A percentile compares a stretch with the other conserved stretches of the same genome.
These are phyloP conservation scores for Lates japonicus DNA, from an alignment of 2,797 vertebrate species.

Conservation along the genomic window DNA sequence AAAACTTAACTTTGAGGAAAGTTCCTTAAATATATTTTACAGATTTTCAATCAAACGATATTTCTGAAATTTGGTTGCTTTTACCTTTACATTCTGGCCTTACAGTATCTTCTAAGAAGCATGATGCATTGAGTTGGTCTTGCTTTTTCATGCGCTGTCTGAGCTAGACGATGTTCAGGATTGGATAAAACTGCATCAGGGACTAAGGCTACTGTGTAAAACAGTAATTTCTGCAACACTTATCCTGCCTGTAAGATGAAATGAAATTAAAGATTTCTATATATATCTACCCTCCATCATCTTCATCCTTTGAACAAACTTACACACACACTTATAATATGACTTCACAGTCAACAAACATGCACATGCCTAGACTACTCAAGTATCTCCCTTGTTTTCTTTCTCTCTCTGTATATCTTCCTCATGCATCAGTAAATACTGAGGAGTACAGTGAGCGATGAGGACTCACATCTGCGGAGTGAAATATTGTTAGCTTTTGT, in stretches of 20 bases:
- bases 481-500: conserved; percentile 51
- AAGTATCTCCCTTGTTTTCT: background rate
- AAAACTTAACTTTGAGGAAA: too few species aligned
- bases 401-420: background rate
- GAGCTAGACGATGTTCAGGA: too few species aligned
- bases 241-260: background rate
- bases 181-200: too few species aligned
- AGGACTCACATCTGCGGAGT: conserved; percentile 15
- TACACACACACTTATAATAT: background rate
- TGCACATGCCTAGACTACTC: background rate
- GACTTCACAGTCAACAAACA: background rate
- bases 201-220: too few species aligned
- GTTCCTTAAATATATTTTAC: too few species aligned
- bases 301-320: conserved; percentile 12
- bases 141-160: too few species aligned
- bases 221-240: background rate
- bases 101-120: too few species aligned
- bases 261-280: conserved; percentile 8
- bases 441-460: background rate
- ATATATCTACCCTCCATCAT: conserved; percentile 26
- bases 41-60: too few species aligned
- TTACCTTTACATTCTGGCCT: too few species aligned
- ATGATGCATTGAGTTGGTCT: too few species aligned
- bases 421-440: conserved; percentile 22
- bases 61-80: too few species aligned